A percentile compares a stretch with the other conserved stretches of the same genome.
phyloP scores from a whole-genome alignment of 2,888 invertebrate species.

The Steinernema hermaphroditum region DNA sequence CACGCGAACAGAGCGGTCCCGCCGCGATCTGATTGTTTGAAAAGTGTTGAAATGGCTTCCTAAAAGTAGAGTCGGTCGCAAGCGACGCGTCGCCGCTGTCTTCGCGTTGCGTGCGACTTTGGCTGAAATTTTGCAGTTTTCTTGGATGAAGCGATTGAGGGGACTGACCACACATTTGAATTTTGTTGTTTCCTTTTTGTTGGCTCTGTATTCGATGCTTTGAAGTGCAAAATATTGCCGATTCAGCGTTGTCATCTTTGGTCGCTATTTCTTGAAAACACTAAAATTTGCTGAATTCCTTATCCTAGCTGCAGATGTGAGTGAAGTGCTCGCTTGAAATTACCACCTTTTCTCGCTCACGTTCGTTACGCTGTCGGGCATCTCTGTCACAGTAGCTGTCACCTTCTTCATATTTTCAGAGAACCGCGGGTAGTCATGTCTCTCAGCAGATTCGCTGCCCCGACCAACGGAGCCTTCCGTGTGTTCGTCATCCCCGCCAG shows the following conservation, averaged over 20 bases:
- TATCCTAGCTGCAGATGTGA: no score
- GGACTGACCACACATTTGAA: no score
- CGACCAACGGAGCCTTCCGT: conserved; percentile 13
- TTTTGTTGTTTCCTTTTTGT: no score
- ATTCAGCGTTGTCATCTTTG: no score
- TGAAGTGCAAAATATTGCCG: no score
- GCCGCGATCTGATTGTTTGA: not conserved
- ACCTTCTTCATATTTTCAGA: not conserved
- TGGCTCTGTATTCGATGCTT: no score
- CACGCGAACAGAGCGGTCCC: not conserved
- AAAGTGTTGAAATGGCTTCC: conserved; percentile 19
- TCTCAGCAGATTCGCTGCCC: conserved; percentile 34
- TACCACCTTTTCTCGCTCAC: no score
- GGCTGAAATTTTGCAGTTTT: not conserved
- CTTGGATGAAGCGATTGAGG: not conserved
- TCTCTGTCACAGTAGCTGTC: no score
- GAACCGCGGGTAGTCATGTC: conserved; percentile 13
- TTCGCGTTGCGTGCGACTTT: not conserved
- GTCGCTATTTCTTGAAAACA: no score
- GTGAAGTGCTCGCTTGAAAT: no score
- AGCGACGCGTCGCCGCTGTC: conserved; percentile 2
- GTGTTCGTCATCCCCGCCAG: conserved; percentile 33
- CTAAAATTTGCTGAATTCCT: no score
- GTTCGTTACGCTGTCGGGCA: no score
- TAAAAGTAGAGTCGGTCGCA: conserved; percentile 9